Base-by-base conservation (phyloP, 2,888 invertebrate genomes). In the Pherbina coryleti region DNA sequence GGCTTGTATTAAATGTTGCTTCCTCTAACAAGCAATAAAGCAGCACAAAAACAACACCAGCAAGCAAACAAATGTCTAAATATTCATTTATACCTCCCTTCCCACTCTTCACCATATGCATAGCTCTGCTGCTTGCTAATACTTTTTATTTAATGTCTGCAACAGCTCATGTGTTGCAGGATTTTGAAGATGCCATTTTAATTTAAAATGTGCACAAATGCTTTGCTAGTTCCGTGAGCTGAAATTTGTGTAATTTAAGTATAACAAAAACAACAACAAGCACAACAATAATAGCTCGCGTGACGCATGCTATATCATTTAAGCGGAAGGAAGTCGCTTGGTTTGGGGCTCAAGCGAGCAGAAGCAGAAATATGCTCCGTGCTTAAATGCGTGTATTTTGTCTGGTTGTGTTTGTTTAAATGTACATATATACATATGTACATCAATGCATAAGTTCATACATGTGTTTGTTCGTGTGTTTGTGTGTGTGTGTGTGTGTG, bases 31-130 rank as follows among this genome's bases (percentile, higher is more conserved):
- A 3, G 14, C 44, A 44, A 44, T 44, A 44, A 44, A 14, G 14
- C 14, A 11, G 44, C 44, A 44, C 11, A 44, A 44, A 44, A 44
- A 44, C 11, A 44, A 3, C 44, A 44, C 44, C 11, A 44, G 3
- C 2, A 7, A 2, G 44, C 44, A 44, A 7, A 44, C 14, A 44
- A 64, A 74, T 64, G 64, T 62, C 73, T 62, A 14, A 74, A 62
- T 74, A 49, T 62, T 74, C 62, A 74, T 74, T 74, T 74, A 34
- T 57, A n/a, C 28, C 57, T 55, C 25, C 57, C 19, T 5, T 64
- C 31, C 34, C 64, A 62, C 11, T 31, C 34, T 9, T 28, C 14
- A 25, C 28, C 57, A 0, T 19, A 19, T 57, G 5, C 17, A 14
- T 3, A 53, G 22, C 9, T 22, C 17, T 25, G 9, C 11, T 57